Evolutionary conservation across 2,888 invertebrate species (phyloP), one percentile per base, ranked within the genome.

Genomic region (Trichopria drosophilae): DNA sequence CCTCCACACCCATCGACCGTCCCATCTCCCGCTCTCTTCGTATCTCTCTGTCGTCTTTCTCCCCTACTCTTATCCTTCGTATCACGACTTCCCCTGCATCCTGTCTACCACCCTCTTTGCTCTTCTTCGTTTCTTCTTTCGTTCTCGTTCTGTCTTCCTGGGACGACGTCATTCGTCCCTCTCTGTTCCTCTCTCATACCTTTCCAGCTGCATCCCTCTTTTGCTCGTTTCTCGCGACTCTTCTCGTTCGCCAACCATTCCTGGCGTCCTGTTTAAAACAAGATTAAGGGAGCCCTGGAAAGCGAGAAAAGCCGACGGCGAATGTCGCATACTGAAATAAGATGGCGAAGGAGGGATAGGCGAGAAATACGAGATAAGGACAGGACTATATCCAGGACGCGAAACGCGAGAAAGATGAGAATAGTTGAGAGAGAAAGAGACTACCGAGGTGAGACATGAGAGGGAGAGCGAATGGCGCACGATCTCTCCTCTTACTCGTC

Each of bases 131-230:
- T 54, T 57, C 51, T 35, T 37, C 40, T 48, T 55, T 45, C 47
- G 48, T 50, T 46, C 47, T 47, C 50, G 36, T 49, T 43, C 42
- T 50, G 45, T 45, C 45, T 58, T 57, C 49, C 56, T 55, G 49
- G 59, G 55, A 48, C 58, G 57, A 50, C 42, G 34, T 53, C 48
- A 49, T 46, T 32, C 56, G 47, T 39, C 50, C 49, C 43, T 35
- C 36, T 20, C 40, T 39, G 51, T 50, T 15, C 47, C 48, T 19
- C 44, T 44, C 35, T 42, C 40, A 41, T 45, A 45, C 47, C 35
- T 48, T 41, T 52, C 40, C 49, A 43, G 31, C 28, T 31, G 47
- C 47, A 41, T 52, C 55, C 50, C 45, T 41, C 51, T 41, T 32
- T 46, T 41, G 28, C 18, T 43, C 43, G 40, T 40, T 34, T 45